Base-by-base conservation (phyloP, 2,797 vertebrate species). In the Catamblyrhynchus diadema region DNA sequence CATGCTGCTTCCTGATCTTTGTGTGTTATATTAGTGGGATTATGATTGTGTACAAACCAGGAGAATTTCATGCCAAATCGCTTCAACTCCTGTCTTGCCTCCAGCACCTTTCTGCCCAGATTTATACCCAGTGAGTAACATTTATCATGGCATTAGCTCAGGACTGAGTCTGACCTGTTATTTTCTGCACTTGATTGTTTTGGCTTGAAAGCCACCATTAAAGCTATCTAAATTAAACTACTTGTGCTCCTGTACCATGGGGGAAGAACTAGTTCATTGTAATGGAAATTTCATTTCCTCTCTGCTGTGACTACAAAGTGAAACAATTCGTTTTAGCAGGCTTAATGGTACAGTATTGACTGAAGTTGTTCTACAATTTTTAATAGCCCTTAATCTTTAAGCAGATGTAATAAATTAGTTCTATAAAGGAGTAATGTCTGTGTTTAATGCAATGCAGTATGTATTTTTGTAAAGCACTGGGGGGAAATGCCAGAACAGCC, bases 351-450 rank as follows among this genome's bases (percentile, higher is more conserved):
- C 48, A 70, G 57, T 93, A 96, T 93, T 93, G 93, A 92, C 85
- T 87, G 75, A 92, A 75, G 78, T 65, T 91, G 81, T 94, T 91
- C 42, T 93, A 64, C 81, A 75, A 4, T 88, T 96, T 94, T 95
- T 92, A 91, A 93, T 86, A 93, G 80, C 62, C 44, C 47, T 96
- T 78, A 92, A 94, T 96, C 86, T 91, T 90, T 85, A 94, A 71
- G 62, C 62, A 93, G 83, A 30, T 92, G 57, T 61, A 94, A 88
- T 89, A 95, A 93, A 94, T 84, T 70, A 56, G 16, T 93, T 79
- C 45, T 57, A 37, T 77, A 91, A 90, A 91, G 72, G 50, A 82
- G 22, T 74, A 91, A 88, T 75, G 60, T 47, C 71, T 81, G 44
- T 64, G 50, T 73, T 89, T 75, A 91, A 65, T 25, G 66, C 3